Evolutionary conservation across 1,140 invertebrate species (phyloP).

Genomic region (Procambarus clarkii): DNA sequence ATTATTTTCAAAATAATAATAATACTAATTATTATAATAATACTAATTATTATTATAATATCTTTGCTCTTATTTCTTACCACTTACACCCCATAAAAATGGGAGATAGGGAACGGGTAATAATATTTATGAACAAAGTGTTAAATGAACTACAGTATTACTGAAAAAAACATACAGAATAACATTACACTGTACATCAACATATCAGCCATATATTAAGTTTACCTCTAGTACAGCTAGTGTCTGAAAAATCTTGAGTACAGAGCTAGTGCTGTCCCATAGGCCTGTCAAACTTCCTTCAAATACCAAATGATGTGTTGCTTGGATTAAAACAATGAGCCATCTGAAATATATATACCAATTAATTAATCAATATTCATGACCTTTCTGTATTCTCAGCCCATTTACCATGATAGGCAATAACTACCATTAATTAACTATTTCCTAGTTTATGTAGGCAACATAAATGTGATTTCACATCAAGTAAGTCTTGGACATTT

Average conservation of each 20-base stretch:
- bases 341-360: constrained; percentile 29
- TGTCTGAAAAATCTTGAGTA: constrained; percentile 59
- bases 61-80: too few relatives aligned
- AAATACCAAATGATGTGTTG: constrained; percentile 47
- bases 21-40: too few relatives aligned
- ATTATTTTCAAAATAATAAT: too few relatives aligned
- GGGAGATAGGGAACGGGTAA: too few relatives aligned
- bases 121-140: too few relatives aligned
- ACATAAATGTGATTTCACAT: not conserved
- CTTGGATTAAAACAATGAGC: constrained; percentile 66
- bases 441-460: not conserved
- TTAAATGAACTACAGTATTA: too few relatives aligned
- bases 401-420: too few relatives aligned
- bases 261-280: constrained; percentile 49
- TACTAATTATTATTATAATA: too few relatives aligned
- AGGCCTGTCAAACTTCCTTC: constrained; percentile 48
- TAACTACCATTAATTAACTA: not conserved
- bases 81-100: too few relatives aligned
- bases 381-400: too few relatives aligned
- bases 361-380: not conserved
- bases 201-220: not conserved
- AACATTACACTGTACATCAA: not conserved
- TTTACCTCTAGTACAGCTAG: constrained; percentile 65
- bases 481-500: too few relatives aligned
- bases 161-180: not conserved